Evolutionary conservation across 2,888 invertebrate genomes (phyloP).

Genomic region (Parthenolecanium corni): DNA sequence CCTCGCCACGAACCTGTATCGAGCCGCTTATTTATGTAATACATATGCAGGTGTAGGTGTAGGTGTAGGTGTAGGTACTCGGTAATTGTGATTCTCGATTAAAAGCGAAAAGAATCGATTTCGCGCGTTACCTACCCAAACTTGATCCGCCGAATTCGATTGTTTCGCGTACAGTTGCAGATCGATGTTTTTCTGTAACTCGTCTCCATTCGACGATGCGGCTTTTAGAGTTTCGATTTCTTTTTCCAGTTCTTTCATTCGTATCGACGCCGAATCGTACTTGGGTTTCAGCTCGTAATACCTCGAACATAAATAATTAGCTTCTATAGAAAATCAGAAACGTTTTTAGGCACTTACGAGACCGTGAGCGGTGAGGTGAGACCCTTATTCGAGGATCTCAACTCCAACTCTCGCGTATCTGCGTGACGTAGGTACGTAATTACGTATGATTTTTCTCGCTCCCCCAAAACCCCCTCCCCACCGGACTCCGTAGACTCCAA

Average conservation of each 20-base stretch:
- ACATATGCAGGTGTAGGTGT: too few species aligned
- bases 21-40: too few species aligned
- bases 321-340: not conserved
- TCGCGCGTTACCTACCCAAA: not conserved
- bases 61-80: too few species aligned
- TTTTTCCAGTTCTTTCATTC: conserved; percentile 34
- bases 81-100: not conserved
- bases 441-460: too few species aligned
- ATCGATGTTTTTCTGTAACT: conserved; percentile 14
- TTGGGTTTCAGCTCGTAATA: conserved; percentile 35
- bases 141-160: conserved; percentile 13
- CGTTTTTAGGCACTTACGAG: not conserved
- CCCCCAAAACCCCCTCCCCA: too few species aligned
- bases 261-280: conserved; percentile 33
- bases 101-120: not conserved
- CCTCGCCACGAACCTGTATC: too few species aligned
- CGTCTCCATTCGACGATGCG: conserved; percentile 40
- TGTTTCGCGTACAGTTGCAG: conserved; percentile 16
- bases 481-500: too few species aligned
- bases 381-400: too few species aligned
- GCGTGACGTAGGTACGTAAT: too few species aligned
- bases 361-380: too few species aligned
- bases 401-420: too few species aligned
- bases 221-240: conserved; percentile 33
- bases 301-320: conserved; percentile 33